Evolutionary conservation across 2,797 vertebrate genomes (phyloP).

Genomic region (Hydrocynus forskahlii): DNA sequence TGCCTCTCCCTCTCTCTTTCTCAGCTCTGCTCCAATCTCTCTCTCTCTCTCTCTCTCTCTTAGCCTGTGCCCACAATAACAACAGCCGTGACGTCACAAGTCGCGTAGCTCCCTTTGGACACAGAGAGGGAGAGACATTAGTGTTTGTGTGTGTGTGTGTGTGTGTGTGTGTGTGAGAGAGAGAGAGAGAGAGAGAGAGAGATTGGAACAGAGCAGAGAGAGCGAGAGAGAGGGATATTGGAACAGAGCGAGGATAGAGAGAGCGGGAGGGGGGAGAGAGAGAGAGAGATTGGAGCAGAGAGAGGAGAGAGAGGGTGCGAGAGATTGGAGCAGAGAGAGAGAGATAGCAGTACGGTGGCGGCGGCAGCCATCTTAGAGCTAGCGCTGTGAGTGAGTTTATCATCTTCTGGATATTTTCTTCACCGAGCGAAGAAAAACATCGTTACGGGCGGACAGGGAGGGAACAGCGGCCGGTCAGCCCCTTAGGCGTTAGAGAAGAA

Average conservation of each 20-base stretch:
- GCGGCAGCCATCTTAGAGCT: constrained; percentile 84
- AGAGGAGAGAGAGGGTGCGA: background rate
- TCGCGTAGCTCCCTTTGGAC: constrained; percentile 63
- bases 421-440: constrained; percentile 53
- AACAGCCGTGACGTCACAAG: constrained; percentile 79
- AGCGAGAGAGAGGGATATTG: background rate
- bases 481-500: constrained; percentile 56
- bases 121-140: constrained; percentile 39
- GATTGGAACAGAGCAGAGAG: constrained; percentile 2
- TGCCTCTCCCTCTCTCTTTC: too few species aligned
- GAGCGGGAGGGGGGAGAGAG: background rate
- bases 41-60: too few species aligned
- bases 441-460: constrained; percentile 52
- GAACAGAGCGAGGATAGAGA: background rate
- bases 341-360: constrained; percentile 65
- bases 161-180: constrained; percentile 45
- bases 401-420: constrained; percentile 75
- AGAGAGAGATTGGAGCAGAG: background rate
- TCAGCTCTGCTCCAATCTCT: too few species aligned
- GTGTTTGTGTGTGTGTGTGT: constrained; percentile 44
- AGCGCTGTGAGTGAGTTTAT: constrained; percentile 67
- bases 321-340: background rate
- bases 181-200: constrained; percentile 58
- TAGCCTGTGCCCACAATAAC: constrained; percentile 76
- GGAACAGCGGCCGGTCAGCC: constrained; percentile 11